These are phyloP conservation scores for Trematomus loennbergii DNA, from an alignment of 2,113 vertebrate genomes.

Conservation along the genomic window DNA sequence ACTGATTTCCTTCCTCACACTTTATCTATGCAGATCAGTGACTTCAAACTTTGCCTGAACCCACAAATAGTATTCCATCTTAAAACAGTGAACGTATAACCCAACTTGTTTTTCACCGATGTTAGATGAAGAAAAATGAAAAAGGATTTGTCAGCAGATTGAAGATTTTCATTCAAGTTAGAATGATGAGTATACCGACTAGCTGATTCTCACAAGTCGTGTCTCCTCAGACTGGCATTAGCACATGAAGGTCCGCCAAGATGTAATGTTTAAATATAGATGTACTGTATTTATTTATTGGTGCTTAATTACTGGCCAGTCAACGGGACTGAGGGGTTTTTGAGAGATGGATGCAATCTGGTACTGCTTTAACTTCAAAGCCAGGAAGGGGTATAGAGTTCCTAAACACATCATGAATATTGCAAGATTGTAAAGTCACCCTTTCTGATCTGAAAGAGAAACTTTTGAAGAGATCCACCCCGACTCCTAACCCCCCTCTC, in stretches of 20 bases:
- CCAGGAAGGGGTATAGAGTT: conserved; percentile 71
- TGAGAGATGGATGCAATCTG: conserved; percentile 64
- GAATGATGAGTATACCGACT: not conserved
- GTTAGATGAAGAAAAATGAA: conserved; percentile 10
- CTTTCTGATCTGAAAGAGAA: conserved; percentile 77
- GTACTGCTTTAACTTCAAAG: conserved; percentile 79
- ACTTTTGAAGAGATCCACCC: conserved; percentile 74
- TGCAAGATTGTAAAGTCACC: conserved; percentile 80
- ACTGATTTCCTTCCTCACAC: conserved; percentile 47
- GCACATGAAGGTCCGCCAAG: conserved; percentile 15
- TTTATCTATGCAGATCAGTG: conserved; percentile 80
- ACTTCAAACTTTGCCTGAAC: conserved; percentile 41
- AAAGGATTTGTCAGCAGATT: not conserved
- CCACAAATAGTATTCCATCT: conserved; percentile 12
- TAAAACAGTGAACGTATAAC: conserved; percentile 33
- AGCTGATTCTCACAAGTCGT: conserved; percentile 14
- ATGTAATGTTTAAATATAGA: conserved; percentile 31
- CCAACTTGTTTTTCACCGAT: conserved; percentile 5
- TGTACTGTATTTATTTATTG: conserved; percentile 44
- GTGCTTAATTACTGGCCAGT: conserved; percentile 67
- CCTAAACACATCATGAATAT: conserved; percentile 83
- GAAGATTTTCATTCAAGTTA: conserved; percentile 7
- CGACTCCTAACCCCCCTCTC: conserved; percentile 42
- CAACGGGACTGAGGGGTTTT: conserved; percentile 41
- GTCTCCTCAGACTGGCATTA: conserved; percentile 6